Evolutionary conservation across 1,140 invertebrate species (phyloP), one percentile per base, ranked within the genome.

Genomic region (Cyrtorhinus lividipennis): DNA sequence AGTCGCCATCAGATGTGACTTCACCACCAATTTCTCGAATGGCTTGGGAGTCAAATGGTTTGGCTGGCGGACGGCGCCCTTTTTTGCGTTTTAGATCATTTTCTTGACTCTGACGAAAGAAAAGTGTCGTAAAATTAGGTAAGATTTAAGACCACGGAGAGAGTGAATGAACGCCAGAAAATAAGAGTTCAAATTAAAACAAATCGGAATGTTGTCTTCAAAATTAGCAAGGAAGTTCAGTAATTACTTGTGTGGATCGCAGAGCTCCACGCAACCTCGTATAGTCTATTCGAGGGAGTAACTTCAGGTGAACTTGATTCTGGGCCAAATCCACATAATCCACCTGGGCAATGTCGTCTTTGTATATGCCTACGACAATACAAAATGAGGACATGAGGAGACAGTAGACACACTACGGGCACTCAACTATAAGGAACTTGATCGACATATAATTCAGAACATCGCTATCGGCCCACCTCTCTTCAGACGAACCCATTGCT

Each of bases 271-370:
- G 77, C 58, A 88, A 82, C 66, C 88, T 79, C 0, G 88, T 91
- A 71, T 98, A 99, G 72, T 99, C 96, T 69, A 99, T 95, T 67
- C 96, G 82, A 5, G 96, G 95, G 10, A 99, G 76, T 8, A 99
- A 74, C 72, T 96, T 96, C 1, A 99, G 75, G 76, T 95, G 88
- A 0, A 98, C 93, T 73, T 93, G 88, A 76, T 98, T 98, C 73
- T 98, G 92, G 2, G 92, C 89, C 65, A 92, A 76, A 72, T 92
- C 87, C 24, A 92, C 88, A 72, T 89, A 91, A 71, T 92, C 87
- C 8, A 95, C 90, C 77, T 98, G 93, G 10, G 93, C 96, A 67
- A 99, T 87, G 72, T 99, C 96, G 76, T 98, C 95, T 73, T 97
- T 98, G 72, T 92, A 98, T 1, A 98, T 74, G 44, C 92, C 82